A percentile compares a stretch with the other conserved stretches of the same genome.
Conservation (phyloP, 2,113 vertebrate species). For the Odocoileus hemionus region DNA sequence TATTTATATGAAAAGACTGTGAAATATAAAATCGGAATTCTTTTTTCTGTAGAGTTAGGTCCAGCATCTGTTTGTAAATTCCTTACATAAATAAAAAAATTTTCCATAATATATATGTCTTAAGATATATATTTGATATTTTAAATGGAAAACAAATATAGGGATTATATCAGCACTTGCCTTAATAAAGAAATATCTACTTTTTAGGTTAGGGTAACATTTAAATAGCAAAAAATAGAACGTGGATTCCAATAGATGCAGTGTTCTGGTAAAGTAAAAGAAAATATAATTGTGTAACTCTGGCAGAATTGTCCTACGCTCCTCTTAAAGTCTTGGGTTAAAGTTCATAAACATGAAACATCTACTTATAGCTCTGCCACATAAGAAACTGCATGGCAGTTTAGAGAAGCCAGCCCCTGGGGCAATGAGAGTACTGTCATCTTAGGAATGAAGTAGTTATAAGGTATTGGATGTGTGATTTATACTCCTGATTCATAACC, state of each 20-base stretch:
- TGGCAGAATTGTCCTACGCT: not conserved
- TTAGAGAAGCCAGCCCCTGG: not conserved
- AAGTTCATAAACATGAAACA: not conserved
- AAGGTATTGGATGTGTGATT: not conserved
- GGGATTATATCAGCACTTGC: not conserved
- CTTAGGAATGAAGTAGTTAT: not conserved
- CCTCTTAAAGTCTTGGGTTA: not conserved
- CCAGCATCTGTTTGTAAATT: not conserved
- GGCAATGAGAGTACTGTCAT: not conserved
- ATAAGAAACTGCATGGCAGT: not conserved
- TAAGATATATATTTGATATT: not conserved
- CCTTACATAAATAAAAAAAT: not conserved
- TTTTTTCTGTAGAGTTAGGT: not conserved
- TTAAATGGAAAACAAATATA: conserved; percentile 14
- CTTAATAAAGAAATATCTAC: not conserved
- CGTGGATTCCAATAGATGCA: not conserved
- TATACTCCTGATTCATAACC: not conserved
- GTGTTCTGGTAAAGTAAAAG: not conserved
- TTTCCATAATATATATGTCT: not conserved
- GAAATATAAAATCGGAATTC: not conserved
- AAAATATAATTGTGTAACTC: not conserved
- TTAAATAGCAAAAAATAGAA: not conserved
- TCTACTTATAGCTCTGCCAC: not conserved
- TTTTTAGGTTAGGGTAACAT: not conserved
- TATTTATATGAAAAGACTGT: not conserved